Percentiles rank a stretch among this genome's conserved stretches.
These are phyloP conservation scores for Sesamia inferens DNA, from an alignment of 2,888 invertebrate genomes.

Conservation along the genomic window DNA sequence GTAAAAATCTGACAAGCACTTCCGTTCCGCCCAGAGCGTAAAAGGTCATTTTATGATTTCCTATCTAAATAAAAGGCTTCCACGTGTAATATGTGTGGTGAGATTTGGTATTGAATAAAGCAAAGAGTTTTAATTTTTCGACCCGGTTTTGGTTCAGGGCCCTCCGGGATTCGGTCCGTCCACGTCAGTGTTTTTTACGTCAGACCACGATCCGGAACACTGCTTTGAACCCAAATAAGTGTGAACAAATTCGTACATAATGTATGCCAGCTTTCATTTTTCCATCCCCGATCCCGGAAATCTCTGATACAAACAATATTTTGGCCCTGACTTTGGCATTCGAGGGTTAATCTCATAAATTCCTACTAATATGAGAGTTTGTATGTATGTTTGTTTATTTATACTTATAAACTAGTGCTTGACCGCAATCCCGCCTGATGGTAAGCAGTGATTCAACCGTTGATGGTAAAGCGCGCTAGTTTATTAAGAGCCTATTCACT, in stretches of 20 bases:
- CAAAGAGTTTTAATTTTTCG: slow-evolving; percentile 6
- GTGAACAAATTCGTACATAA: slow-evolving; percentile 12
- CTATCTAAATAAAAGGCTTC: neutral
- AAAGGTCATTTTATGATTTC: too few species aligned
- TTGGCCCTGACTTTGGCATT: neutral
- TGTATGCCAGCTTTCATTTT: slow-evolving; percentile 8
- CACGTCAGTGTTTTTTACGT: slow-evolving; percentile 7
- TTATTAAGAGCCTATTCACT: too few species aligned
- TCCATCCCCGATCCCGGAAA: neutral
- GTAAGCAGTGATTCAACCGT: too few species aligned
- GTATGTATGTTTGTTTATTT: too few species aligned
- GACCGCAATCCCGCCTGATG: too few species aligned
- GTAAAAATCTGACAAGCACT: too few species aligned
- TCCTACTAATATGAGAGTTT: too few species aligned
- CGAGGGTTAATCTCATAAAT: too few species aligned
- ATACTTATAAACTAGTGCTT: too few species aligned
- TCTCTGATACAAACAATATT: neutral
- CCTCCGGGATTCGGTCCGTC: neutral
- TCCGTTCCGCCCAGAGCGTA: too few species aligned
- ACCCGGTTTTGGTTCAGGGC: slow-evolving; percentile 17
- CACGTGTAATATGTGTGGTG: neutral
- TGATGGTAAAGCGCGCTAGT: too few species aligned
- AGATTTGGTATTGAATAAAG: slow-evolving; percentile 10
- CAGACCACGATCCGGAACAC: slow-evolving; percentile 8
- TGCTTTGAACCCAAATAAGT: neutral